Evolutionary conservation across 2,113 vertebrate genomes (phyloP).

Genomic region (Apaloderma vittatum): DNA sequence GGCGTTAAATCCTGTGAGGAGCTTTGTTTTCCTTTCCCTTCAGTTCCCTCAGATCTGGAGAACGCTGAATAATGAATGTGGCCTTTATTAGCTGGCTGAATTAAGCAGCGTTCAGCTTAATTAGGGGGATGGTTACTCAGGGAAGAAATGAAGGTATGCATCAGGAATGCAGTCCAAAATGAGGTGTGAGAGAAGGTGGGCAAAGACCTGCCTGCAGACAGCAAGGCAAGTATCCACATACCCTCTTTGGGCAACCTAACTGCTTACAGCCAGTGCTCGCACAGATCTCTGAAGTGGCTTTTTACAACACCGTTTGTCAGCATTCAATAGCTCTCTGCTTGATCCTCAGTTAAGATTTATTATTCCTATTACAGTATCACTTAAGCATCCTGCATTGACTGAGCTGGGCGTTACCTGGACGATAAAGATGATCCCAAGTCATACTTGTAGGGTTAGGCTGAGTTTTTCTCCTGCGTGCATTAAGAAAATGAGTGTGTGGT

Average conservation of each 20-base stretch:
- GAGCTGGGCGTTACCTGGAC: not conserved
- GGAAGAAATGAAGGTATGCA: not conserved
- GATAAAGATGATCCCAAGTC: not conserved
- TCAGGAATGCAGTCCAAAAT: not conserved
- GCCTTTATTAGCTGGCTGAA: not conserved
- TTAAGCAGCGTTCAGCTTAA: constrained; percentile 23
- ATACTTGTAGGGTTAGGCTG: not conserved
- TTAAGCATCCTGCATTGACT: not conserved
- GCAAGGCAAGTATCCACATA: not conserved
- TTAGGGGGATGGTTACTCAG: not conserved
- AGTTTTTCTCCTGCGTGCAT: not conserved
- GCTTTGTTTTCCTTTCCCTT: not conserved
- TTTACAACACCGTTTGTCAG: not conserved
- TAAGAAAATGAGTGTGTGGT: not conserved
- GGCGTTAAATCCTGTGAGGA: not conserved
- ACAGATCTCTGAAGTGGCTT: not conserved
- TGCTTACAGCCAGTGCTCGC: not conserved
- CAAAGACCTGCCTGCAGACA: not conserved
- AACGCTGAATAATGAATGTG: not conserved
- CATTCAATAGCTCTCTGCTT: not conserved
- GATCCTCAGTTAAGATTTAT: not conserved
- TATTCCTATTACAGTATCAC: not conserved
- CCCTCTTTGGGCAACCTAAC: not conserved
- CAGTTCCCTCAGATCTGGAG: not conserved
- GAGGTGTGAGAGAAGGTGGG: not conserved